phyloP scores from a whole-genome alignment of 2,113 vertebrate species.

The Ardeotis arabs region DNA sequence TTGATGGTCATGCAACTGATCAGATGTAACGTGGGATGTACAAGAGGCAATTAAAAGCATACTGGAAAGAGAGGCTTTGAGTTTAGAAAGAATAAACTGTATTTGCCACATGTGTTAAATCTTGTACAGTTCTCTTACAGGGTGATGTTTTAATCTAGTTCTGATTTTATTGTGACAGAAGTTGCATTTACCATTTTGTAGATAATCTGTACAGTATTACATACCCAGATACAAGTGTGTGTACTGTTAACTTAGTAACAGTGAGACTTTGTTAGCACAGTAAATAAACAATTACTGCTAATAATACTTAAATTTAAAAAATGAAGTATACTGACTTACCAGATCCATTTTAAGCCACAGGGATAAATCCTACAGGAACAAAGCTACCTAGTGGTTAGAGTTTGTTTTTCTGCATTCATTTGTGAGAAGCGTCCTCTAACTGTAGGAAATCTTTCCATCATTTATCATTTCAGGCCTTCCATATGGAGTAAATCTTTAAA shows the following conservation, averaged over 20 bases:
- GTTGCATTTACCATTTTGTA: background rate
- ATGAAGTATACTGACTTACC: background rate
- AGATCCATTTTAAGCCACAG: background rate
- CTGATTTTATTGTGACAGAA: background rate
- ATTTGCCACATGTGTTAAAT: background rate
- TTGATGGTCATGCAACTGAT: background rate
- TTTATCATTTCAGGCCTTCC: background rate
- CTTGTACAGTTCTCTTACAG: background rate
- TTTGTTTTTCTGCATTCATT: background rate
- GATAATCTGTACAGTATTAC: background rate
- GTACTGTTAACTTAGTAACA: background rate
- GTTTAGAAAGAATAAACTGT: background rate
- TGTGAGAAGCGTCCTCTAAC: background rate
- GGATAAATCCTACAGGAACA: background rate
- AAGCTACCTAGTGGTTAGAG: background rate
- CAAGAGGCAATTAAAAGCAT: background rate
- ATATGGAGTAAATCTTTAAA: background rate
- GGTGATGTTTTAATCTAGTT: background rate
- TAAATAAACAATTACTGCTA: background rate
- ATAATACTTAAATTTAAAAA: background rate
- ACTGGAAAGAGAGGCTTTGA: background rate
- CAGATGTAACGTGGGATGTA: background rate
- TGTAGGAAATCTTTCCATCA: background rate
- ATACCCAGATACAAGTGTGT: background rate
- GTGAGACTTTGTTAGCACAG: background rate